Conservation (phyloP, 1,140 invertebrate species). For the Choristoneura fumiferana region DNA sequence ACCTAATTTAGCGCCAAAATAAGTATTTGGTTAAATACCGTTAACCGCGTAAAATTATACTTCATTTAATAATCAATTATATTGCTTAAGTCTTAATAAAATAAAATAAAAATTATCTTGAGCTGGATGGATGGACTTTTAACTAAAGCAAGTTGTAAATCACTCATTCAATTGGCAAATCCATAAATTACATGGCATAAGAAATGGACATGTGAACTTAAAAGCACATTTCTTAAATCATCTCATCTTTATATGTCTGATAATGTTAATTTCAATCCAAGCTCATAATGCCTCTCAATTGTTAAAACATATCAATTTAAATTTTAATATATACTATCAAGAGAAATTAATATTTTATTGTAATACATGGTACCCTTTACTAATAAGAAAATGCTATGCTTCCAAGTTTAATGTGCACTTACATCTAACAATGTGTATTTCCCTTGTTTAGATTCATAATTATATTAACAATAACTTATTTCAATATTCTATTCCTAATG, state of each 20-base stretch:
- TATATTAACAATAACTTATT: conserved; percentile 48
- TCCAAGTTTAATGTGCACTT: conserved; percentile 32
- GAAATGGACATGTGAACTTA: conserved; percentile 13
- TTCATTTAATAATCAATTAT: conserved; percentile 10
- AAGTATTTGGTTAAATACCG: conserved; percentile 5
- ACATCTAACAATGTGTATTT: conserved; percentile 34
- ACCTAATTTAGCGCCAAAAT: conserved; percentile 19
- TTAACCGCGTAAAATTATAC: conserved; percentile 1
- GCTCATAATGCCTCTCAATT: not conserved
- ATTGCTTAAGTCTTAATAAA: conserved; percentile 6
- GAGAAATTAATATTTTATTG: too few relatives aligned
- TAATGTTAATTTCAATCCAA: not conserved
- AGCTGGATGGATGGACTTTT: not conserved
- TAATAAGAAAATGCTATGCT: too few relatives aligned
- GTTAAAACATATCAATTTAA: too few relatives aligned
- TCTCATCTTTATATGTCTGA: not conserved
- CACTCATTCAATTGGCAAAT: not conserved
- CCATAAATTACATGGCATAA: conserved; percentile 1
- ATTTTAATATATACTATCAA: too few relatives aligned
- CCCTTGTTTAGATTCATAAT: conserved; percentile 49
- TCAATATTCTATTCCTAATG: conserved; percentile 39
- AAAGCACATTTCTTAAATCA: not conserved
- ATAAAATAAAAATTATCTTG: conserved; percentile 9
- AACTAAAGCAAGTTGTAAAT: too few relatives aligned
- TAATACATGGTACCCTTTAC: too few relatives aligned